Evolutionary conservation across 2,888 invertebrate genomes (phyloP).

Genomic region (Arge pagana): DNA sequence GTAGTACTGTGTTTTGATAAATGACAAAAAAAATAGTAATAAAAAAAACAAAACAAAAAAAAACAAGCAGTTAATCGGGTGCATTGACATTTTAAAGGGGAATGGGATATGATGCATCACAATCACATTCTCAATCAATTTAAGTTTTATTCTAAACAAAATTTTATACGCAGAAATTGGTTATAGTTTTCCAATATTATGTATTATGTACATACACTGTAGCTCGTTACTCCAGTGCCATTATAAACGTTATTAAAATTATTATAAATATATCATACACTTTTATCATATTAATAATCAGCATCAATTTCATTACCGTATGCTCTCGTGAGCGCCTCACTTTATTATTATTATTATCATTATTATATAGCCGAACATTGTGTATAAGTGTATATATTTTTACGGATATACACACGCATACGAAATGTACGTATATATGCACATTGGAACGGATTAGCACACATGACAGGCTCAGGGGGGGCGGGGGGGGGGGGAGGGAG

Average conservation of each 20-base stretch:
- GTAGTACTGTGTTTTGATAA: constrained; percentile 44
- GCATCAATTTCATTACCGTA: constrained; percentile 40
- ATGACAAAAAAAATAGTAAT: constrained; percentile 47
- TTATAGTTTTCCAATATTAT: constrained; percentile 45
- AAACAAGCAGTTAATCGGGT: constrained; percentile 45
- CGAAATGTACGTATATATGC: constrained; percentile 34
- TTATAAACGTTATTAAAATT: constrained; percentile 59
- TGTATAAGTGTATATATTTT: constrained; percentile 40
- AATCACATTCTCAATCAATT: constrained; percentile 51
- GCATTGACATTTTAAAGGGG: constrained; percentile 30
- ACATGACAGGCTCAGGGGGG: constrained; percentile 43
- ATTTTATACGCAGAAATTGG: constrained; percentile 52
- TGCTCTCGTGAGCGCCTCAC: constrained; percentile 39
- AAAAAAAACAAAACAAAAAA: no score
- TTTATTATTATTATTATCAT: constrained; percentile 21
- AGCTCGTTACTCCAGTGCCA: constrained; percentile 36
- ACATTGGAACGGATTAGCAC: constrained; percentile 53
- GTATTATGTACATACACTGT: constrained; percentile 52
- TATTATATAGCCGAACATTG: constrained; percentile 16
- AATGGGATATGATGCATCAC: constrained; percentile 41
- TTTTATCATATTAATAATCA: constrained; percentile 38
- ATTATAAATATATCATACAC: constrained; percentile 57
- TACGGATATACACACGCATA: constrained; percentile 55
- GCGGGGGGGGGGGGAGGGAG: constrained; percentile 36
- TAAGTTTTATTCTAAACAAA: constrained; percentile 59